Percentiles rank a stretch among this genome's conserved stretches.
Conservation (phyloP, 2,797 vertebrate genomes). For the Alcedo atthis region DNA sequence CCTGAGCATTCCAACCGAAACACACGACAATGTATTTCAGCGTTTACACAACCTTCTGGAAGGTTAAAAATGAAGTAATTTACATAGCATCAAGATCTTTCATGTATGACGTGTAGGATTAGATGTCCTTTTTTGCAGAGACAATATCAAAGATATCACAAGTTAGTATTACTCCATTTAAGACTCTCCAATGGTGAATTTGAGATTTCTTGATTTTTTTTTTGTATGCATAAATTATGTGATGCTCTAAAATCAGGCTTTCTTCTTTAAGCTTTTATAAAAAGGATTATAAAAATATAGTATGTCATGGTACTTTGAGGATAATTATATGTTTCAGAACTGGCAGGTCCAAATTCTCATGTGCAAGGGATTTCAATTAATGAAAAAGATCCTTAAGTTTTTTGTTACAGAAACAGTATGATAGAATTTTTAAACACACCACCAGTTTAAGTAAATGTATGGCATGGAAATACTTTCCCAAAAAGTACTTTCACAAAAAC, state of each 20-base stretch:
- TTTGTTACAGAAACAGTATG: neutral
- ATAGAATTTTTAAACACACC: neutral
- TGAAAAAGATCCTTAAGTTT: neutral
- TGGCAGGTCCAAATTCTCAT: neutral
- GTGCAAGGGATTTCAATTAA: neutral
- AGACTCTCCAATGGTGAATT: neutral
- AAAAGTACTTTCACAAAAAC: conserved; percentile 4
- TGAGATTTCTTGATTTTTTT: neutral
- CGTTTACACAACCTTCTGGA: neutral
- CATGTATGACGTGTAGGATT: neutral
- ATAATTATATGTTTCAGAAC: neutral
- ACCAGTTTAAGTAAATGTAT: neutral
- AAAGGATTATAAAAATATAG: neutral
- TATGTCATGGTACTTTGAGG: neutral
- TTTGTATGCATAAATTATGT: neutral
- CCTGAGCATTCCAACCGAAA: conserved; percentile 23
- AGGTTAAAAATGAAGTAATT: neutral
- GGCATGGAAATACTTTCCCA: neutral
- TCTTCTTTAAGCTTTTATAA: neutral
- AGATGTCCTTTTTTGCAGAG: neutral
- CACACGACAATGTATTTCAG: neutral
- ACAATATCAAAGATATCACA: neutral
- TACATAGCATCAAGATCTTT: neutral
- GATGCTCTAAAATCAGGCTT: neutral
- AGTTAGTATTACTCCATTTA: neutral